Evolutionary conservation across 2,797 vertebrate species (phyloP), one percentile per base, ranked within the genome.

Genomic region (Molossus molossus): DNA sequence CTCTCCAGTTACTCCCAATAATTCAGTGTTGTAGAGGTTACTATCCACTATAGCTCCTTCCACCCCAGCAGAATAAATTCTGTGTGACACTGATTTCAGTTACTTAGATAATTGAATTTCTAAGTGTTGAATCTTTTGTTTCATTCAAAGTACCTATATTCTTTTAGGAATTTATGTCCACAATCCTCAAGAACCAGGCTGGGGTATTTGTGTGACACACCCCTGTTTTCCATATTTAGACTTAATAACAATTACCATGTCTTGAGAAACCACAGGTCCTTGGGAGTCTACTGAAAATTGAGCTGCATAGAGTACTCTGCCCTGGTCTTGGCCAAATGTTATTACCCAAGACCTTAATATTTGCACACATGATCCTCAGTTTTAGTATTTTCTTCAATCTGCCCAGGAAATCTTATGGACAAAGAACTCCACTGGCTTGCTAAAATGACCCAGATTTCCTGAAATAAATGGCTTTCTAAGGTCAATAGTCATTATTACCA

Each of bases 331-430:
- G 40, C 12, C 62, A 87, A 17, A 9, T 2, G 77, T 70, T 70
- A 53, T 76, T 76, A 77, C 9, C 18, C 87, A 82, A 17, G 23
- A 77, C 10, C 21, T 50, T 91, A 40, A 69, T 88, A 76, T 73
- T 93, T 83, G 37, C 6, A 62, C 10, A 67, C 1, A 72, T 20
- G 53, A 50, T 48, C 21, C 27, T 58, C 53, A 72, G 18, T 48
- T 94, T 70, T 50, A 40, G 57, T 76, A 53, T 85, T 64, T 27
- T 88, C 77, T 87, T 86, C 67, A 60, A 81, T 81, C 37, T 88
- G 18, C 17, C n/a, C 40, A 60, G n/a, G 48, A 20, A 73, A 92
- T 62, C 50, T 55, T 53, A 80, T 15, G 33, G 37, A 76, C 9
- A 83, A 75, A 87, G 37, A n/a, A 65, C 33, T 33, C 17, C 23